phyloP scores from a whole-genome alignment of 2,888 invertebrate genomes.

The Acrobeloides nanus region DNA sequence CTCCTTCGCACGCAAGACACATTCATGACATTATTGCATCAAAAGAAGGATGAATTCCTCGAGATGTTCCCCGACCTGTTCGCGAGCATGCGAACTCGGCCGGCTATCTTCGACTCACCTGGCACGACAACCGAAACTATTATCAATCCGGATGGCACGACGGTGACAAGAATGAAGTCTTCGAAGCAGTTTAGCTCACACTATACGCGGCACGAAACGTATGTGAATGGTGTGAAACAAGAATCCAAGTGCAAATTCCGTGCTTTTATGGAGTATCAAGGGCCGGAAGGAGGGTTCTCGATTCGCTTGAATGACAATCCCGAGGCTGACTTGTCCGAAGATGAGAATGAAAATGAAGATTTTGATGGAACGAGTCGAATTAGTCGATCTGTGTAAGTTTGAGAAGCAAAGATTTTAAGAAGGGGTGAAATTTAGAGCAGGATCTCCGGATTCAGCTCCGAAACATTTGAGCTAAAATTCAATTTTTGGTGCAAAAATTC shows the following conservation, averaged over 20 bases:
- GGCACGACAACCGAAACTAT: slow-evolving; percentile 37
- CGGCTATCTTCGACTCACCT: slow-evolving; percentile 19
- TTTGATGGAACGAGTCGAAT: slow-evolving; percentile 10
- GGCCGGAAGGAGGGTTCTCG: slow-evolving; percentile 42
- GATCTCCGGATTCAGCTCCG: too few species aligned
- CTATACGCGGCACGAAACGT: slow-evolving; percentile 45
- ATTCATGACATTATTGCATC: slow-evolving; percentile 34
- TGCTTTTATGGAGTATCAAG: slow-evolving; percentile 49
- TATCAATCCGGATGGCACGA: slow-evolving; percentile 46
- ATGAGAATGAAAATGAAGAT: slow-evolving; percentile 47
- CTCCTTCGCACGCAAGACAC: slow-evolving; percentile 32
- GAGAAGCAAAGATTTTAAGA: not conserved
- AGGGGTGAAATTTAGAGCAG: not conserved
- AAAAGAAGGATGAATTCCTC: slow-evolving; percentile 38
- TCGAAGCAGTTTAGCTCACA: slow-evolving; percentile 46
- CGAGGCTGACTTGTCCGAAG: slow-evolving; percentile 45
- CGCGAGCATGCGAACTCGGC: slow-evolving; percentile 38
- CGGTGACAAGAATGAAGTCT: slow-evolving; percentile 36
- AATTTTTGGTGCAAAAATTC: slow-evolving; percentile 1
- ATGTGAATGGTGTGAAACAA: slow-evolving; percentile 45
- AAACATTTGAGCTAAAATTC: too few species aligned
- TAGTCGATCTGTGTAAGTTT: slow-evolving; percentile 15
- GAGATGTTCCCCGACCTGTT: slow-evolving; percentile 48
- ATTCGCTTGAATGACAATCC: slow-evolving; percentile 45
- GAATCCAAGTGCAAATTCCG: slow-evolving; percentile 40